These are phyloP conservation scores for Rhynchotus rufescens DNA, from an alignment of 2,797 vertebrate species.

Conservation along the genomic window DNA sequence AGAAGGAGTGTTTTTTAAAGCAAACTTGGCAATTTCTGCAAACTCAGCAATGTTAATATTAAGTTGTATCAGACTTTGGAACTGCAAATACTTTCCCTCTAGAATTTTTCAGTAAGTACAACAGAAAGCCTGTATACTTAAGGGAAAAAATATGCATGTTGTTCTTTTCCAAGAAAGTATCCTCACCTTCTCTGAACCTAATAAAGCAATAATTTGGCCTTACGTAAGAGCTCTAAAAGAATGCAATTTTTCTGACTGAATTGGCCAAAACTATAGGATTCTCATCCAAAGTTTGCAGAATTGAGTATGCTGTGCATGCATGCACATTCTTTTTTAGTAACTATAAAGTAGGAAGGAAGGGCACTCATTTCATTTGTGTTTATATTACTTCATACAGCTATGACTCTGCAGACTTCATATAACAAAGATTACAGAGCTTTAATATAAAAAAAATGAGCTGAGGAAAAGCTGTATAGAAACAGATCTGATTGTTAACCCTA, in stretches of 20 bases:
- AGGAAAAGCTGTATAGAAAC: neutral
- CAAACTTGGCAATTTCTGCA: neutral
- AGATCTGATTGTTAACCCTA: neutral
- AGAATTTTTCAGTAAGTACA: neutral
- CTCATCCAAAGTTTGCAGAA: neutral
- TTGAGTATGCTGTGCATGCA: neutral
- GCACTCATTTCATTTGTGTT: neutral
- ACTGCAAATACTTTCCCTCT: neutral
- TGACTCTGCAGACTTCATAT: neutral
- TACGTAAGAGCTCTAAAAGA: neutral
- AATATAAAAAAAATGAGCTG: neutral
- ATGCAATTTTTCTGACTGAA: neutral
- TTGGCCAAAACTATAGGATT: neutral
- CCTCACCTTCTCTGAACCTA: neutral
- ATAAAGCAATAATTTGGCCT: neutral
- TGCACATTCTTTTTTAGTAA: neutral
- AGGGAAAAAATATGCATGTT: rapidly evolving
- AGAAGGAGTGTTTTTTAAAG: neutral
- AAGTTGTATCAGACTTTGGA: neutral
- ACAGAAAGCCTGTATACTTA: neutral
- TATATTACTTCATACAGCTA: neutral
- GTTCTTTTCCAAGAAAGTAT: neutral
- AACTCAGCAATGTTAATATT: neutral
- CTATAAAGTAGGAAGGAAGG: neutral
- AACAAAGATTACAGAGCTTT: neutral